Conservation (phyloP, 2,113 vertebrate genomes). For the Cygnus buccinator region DNA sequence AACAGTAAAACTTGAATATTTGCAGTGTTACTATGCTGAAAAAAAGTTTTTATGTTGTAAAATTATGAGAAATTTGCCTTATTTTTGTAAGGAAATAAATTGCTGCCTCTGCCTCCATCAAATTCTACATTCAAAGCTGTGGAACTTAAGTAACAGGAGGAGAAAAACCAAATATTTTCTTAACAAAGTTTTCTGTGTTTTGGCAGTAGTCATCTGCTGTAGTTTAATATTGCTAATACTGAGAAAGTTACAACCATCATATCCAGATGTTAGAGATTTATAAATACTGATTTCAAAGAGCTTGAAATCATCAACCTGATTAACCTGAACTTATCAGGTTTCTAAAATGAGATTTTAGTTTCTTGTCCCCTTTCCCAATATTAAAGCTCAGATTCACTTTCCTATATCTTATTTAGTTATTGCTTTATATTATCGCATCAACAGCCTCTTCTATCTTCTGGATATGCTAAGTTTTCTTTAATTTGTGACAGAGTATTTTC, state of each 20-base stretch:
- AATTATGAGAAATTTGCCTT: not conserved
- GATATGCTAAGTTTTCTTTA: not conserved
- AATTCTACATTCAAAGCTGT: not conserved
- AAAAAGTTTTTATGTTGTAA: not conserved
- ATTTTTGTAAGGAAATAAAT: not conserved
- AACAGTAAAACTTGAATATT: not conserved
- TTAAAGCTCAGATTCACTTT: not conserved
- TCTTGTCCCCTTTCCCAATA: rapidly evolving
- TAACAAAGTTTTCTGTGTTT: not conserved
- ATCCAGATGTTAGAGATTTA: not conserved
- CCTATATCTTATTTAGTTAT: not conserved
- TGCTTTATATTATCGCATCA: not conserved
- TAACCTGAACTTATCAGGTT: not conserved
- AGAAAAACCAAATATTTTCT: not conserved
- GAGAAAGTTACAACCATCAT: not conserved
- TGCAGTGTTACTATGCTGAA: not conserved
- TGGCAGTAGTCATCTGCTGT: not conserved
- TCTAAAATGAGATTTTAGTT: not conserved
- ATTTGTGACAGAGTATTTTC: rapidly evolving
- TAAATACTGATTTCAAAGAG: not conserved
- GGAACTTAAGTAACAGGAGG: not conserved
- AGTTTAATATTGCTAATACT: not conserved
- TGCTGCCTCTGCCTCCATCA: not conserved
- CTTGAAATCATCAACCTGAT: not conserved
- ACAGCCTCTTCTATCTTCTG: not conserved